These are phyloP conservation scores for Vultur gryphus DNA, from an alignment of 2,797 vertebrate genomes.

Conservation along the genomic window DNA sequence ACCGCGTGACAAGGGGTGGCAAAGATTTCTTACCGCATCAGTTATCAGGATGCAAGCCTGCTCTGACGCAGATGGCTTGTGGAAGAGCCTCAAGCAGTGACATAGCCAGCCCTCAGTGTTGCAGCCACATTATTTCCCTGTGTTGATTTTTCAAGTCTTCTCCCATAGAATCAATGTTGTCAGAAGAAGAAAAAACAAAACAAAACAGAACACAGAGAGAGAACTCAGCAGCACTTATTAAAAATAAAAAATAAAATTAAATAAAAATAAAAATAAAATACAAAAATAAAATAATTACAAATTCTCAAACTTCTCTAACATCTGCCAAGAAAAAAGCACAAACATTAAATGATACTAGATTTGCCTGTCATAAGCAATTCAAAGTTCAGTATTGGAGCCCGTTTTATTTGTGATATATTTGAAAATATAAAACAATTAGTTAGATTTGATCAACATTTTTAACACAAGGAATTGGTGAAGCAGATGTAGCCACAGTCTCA, in stretches of 20 bases:
- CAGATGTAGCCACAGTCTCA: background rate
- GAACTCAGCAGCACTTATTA: background rate
- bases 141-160: background rate
- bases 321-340: background rate
- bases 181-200: too few species aligned
- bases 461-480: background rate
- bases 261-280: background rate
- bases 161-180: background rate
- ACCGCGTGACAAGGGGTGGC: accelerated
- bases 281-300: background rate
- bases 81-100: background rate
- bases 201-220: background rate
- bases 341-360: background rate
- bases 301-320: background rate
- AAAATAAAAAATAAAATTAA: background rate
- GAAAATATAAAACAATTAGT: background rate
- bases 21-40: background rate
- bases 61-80: background rate
- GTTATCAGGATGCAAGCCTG: background rate
- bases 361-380: background rate
- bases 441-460: background rate
- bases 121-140: background rate
- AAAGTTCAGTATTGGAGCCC: background rate
- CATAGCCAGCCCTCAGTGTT: background rate
- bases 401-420: background rate